Evolutionary conservation across 53 echinoderm and acorn worm species (phyloP).

Genomic region (Holothuria scabra): DNA sequence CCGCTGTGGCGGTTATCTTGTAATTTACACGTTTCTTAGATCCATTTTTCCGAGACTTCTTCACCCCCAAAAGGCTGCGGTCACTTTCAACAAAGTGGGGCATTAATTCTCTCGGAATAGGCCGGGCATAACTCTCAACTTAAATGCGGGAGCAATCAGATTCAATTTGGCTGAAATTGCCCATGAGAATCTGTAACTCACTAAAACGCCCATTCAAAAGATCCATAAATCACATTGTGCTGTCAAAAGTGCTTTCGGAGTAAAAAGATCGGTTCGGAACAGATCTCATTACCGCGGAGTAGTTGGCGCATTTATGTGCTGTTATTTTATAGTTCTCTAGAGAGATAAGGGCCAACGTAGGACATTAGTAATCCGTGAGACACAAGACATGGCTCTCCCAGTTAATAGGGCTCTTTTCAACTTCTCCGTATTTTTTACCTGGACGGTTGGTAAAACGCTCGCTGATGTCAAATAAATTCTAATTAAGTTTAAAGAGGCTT

Average conservation of each 20-base stretch:
- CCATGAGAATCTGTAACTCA: conserved; percentile 42
- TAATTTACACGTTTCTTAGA: conserved; percentile 27
- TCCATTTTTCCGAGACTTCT: conserved; percentile 37
- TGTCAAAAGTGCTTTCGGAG: conserved; percentile 39
- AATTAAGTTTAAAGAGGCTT: too few species aligned
- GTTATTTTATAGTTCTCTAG: conserved; percentile 48
- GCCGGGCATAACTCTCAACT: conserved; percentile 35
- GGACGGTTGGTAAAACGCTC: too few species aligned
- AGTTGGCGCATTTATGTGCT: conserved; percentile 18
- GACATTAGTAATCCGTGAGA: conserved; percentile 32
- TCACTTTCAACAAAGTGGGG: conserved; percentile 49
- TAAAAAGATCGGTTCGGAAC: conserved; percentile 6
- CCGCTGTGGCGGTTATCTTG: conserved; percentile 36
- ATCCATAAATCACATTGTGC: conserved; percentile 29
- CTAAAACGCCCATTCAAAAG: conserved; percentile 47
- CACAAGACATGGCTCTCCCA: conserved; percentile 21
- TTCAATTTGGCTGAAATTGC: conserved; percentile 52
- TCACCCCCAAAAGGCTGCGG: conserved; percentile 26
- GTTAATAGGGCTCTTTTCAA: too few species aligned
- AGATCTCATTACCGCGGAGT: conserved; percentile 43
- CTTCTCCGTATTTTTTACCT: too few species aligned
- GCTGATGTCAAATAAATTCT: too few species aligned
- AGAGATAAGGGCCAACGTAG: not conserved
- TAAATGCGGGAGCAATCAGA: conserved; percentile 46
- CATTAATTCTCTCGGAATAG: conserved; percentile 36